Evolutionary conservation across 2,113 vertebrate genomes (phyloP), one percentile per base, ranked within the genome.

Genomic region (Cinclus mexicanus): DNA sequence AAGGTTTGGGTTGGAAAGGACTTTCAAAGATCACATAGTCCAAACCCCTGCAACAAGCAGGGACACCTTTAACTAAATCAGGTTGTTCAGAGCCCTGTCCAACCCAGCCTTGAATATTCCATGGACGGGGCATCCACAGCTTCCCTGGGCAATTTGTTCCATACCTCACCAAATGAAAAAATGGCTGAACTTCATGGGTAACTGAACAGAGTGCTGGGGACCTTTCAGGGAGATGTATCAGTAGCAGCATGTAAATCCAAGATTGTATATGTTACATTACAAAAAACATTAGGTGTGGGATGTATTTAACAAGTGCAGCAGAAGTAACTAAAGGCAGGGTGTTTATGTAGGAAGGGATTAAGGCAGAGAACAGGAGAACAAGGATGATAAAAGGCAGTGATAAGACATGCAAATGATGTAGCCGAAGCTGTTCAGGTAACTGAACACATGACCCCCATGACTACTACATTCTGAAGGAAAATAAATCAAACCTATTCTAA

Each of bases 1-100:
- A 41, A 1, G 9, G 33, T 33, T 60, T 65, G 14, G 15, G 24
- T 41, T 41, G 22, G n/a, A 91, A 83, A 11, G 25, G 29, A 42
- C 25, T 19, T 88, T 50, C 53, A 57, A 60, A 71, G 16, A 7
- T 41, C 37, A 57, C 10, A 29, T 17, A 83, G 17, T 41, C 37
- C 14, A 63, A n/a, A 0, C 1, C 3, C 6, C 21, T 29, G 19
- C 16, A 56, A 21, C 4, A 3, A 76, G 16, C 26, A 83, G 33
- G 5, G 8, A 9, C 10, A 33, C 35, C 20, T 83, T 78, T n/a
- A 39, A 55, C 9, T 35, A 46, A 5, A 60, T 64, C 18, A 61
- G 18, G 22, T 2, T 89, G 63, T 50, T 60, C 61, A 68, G 26
- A 64, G 29, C 7, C 22, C 10, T 2, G 0, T 50, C 39, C 41